Evolutionary conservation across 2,113 vertebrate species (phyloP).

Genomic region (Dryoscopus gambensis): DNA sequence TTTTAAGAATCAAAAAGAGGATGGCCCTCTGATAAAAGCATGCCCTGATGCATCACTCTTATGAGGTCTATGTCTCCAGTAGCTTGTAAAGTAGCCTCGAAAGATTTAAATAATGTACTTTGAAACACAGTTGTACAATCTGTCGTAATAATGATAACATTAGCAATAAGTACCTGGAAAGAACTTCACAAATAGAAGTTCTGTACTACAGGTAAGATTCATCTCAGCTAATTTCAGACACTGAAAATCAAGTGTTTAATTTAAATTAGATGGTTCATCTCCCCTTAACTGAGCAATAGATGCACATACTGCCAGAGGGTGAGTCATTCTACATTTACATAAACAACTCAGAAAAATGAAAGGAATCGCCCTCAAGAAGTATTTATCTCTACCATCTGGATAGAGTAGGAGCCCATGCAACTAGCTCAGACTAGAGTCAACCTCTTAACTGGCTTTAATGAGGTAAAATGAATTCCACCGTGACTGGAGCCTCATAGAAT

Average conservation of each 20-base stretch:
- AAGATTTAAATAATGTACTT: conserved; percentile 13
- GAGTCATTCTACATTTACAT: neutral
- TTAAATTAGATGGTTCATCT: neutral
- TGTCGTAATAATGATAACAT: neutral
- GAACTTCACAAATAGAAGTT: neutral
- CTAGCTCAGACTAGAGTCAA: neutral
- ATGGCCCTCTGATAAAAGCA: neutral
- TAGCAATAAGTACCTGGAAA: neutral
- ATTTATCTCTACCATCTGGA: neutral
- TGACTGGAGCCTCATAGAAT: neutral
- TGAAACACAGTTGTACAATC: neutral
- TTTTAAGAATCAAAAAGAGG: conserved; percentile 8
- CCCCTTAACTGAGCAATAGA: neutral
- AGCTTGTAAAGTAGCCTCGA: neutral
- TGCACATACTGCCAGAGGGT: neutral
- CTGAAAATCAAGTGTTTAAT: neutral
- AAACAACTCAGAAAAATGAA: neutral
- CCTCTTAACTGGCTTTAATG: neutral
- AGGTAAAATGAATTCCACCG: neutral
- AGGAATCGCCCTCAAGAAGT: neutral
- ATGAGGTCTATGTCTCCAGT: neutral
- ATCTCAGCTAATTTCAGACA: neutral
- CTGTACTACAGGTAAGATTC: neutral
- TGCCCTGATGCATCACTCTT: neutral
- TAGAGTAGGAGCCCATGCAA: neutral